phyloP scores from a whole-genome alignment of 37 sponge, comb jelly and placozoan species.

The Halichondria panicea region DNA sequence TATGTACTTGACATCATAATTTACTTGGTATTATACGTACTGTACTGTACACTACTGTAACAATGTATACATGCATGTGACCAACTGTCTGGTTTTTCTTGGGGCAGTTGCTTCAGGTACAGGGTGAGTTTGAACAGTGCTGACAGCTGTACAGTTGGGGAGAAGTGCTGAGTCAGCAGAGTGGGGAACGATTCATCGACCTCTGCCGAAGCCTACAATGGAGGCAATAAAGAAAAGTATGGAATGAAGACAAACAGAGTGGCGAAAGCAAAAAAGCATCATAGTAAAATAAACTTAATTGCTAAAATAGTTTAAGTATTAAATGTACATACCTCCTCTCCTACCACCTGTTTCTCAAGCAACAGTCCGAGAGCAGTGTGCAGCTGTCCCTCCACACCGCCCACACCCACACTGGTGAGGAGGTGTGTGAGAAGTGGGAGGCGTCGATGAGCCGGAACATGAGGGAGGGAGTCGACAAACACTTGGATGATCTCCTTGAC shows the following conservation, averaged over 20 bases:
- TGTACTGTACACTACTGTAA: too few species aligned
- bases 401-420: conserved; percentile 58
- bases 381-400: conserved; percentile 60
- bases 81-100: conserved; percentile 65
- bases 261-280: background rate
- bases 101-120: conserved; percentile 46
- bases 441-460: conserved; percentile 90
- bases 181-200: conserved; percentile 7
- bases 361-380: conserved; percentile 63
- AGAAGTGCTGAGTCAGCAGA: conserved; percentile 29
- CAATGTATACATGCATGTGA: too few species aligned
- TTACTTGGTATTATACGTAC: too few species aligned
- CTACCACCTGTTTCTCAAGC: conserved; percentile 38
- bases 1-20: too few species aligned
- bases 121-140: conserved; percentile 42
- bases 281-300: background rate
- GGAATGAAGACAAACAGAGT: too few species aligned
- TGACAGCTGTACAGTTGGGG: conserved; percentile 16
- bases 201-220: background rate
- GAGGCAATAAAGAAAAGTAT: too few species aligned
- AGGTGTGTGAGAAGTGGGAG: conserved; percentile 83
- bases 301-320: too few species aligned
- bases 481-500: conserved; percentile 79
- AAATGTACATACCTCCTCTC: too few species aligned
- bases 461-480: conserved; percentile 92